Percentiles rank a stretch among this genome's conserved stretches.
phyloP scores from a whole-genome alignment of 2,113 vertebrate species.

The Ciconia maguari region DNA sequence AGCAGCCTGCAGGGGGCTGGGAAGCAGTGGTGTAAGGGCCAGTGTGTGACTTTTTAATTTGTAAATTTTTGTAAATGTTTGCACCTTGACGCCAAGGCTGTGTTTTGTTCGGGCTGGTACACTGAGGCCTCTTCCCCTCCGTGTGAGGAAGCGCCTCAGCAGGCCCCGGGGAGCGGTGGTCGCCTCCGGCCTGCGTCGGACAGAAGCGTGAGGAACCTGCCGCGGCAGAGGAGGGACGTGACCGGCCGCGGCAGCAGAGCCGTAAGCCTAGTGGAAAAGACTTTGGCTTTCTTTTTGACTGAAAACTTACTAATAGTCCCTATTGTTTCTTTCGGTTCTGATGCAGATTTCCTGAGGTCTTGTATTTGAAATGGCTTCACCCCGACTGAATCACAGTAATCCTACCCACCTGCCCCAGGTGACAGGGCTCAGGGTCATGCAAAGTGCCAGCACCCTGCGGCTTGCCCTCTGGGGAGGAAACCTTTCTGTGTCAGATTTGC shows the following conservation, averaged over 20 bases:
- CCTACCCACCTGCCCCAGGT: not conserved
- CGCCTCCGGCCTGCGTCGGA: not conserved
- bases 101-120: accelerated
- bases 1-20: accelerated
- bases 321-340: not conserved
- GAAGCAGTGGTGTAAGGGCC: too few relatives aligned
- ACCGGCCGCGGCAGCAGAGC: accelerated
- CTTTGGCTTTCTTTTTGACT: not conserved
- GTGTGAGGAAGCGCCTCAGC: not conserved
- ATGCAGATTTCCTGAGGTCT: not conserved
- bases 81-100: accelerated
- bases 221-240: not conserved
- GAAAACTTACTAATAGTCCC: not conserved
- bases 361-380: not conserved
- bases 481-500: not conserved
- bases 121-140: not conserved
- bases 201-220: accelerated
- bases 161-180: accelerated
- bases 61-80: accelerated
- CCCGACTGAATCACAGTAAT: not conserved
- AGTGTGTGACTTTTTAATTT: not conserved
- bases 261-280: accelerated
- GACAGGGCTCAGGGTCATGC: not conserved
- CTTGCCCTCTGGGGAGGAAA: not conserved
- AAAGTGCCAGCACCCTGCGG: not conserved